Conservation (phyloP, 2,888 invertebrate genomes). For the Bruchidius siliquastri region DNA sequence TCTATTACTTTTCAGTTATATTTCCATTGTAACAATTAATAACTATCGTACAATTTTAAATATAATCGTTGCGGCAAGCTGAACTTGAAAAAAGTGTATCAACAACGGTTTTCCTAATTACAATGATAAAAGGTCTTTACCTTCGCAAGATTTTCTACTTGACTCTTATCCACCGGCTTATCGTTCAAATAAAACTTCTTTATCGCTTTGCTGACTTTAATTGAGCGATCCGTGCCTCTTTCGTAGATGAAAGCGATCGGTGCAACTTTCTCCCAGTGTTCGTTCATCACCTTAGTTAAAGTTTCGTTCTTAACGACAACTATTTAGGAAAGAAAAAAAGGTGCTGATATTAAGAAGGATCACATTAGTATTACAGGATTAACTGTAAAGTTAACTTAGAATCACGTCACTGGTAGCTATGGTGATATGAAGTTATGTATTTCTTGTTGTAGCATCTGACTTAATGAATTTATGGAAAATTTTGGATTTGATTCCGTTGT, state of each 20-base stretch:
- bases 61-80: too few relatives aligned
- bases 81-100: too few relatives aligned
- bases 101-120: background rate
- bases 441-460: too few relatives aligned
- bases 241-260: constrained; percentile 63
- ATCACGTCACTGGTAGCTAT: too few relatives aligned
- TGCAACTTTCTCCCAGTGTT: constrained; percentile 58
- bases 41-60: too few relatives aligned
- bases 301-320: constrained; percentile 54
- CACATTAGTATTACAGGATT: too few relatives aligned
- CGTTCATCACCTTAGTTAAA: constrained; percentile 52
- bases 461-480: too few relatives aligned
- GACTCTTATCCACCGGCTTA: constrained; percentile 42
- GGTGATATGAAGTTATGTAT: too few relatives aligned
- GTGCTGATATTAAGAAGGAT: background rate
- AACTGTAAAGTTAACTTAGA: too few relatives aligned
- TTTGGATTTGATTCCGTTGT: too few relatives aligned
- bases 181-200: constrained; percentile 50
- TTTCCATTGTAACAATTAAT: too few relatives aligned
- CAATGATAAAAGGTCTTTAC: constrained; percentile 28
- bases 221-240: constrained; percentile 51
- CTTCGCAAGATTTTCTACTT: constrained; percentile 45
- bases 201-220: constrained; percentile 50
- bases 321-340: constrained; percentile 28
- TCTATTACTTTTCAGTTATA: too few relatives aligned